Base-by-base conservation (phyloP, 2,797 vertebrate species). In the Myotis planiceps region DNA sequence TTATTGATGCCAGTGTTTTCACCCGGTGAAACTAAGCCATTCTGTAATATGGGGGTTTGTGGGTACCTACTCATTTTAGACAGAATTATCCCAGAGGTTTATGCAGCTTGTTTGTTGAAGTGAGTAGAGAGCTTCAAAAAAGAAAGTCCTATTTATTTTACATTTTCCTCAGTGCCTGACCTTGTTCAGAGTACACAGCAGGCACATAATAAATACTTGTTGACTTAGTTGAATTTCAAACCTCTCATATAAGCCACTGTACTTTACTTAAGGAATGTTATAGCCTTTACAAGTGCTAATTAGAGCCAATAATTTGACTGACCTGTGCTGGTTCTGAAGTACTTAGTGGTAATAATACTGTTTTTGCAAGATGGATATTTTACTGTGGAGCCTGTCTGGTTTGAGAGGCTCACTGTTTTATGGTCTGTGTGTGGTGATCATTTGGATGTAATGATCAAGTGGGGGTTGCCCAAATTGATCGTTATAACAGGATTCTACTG, bases 381-480 rank as follows among this genome's bases (percentile, higher is more conserved):
- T 96, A 94, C 92, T 95, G 93, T 95, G 72, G 92, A 96, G 96
- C 90, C 93, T 97, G 93, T 97, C 95, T 97, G 90, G 95, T 97
- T 96, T 97, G 96, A 97, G 86, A 97, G 94, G 66, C 97, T 97
- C 95, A 95, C 96, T 97, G 97, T 97, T 98, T 97, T 97, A 98
- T 94, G 95, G 88, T 92, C 95, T 97, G 94, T 97, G 15, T 96
- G 96, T 97, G 97, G 97, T 97, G 97, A 97, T 98, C 97, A 97
- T 96, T 98, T 96, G 97, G 90, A 97, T 95, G 88, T 98, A 97
- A 98, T 96, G 97, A 98, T 97, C 97, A 97, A 97, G 95, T 97
- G 80, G 97, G 94, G 97, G 96, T 97, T 97, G 96, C 97, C 92
- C 97, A 97, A 98, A 98, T 97, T 96, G 97, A 97, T 98, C 97